Base-by-base conservation (phyloP, 2,888 invertebrate genomes). In the Lacanobia oleracea region DNA sequence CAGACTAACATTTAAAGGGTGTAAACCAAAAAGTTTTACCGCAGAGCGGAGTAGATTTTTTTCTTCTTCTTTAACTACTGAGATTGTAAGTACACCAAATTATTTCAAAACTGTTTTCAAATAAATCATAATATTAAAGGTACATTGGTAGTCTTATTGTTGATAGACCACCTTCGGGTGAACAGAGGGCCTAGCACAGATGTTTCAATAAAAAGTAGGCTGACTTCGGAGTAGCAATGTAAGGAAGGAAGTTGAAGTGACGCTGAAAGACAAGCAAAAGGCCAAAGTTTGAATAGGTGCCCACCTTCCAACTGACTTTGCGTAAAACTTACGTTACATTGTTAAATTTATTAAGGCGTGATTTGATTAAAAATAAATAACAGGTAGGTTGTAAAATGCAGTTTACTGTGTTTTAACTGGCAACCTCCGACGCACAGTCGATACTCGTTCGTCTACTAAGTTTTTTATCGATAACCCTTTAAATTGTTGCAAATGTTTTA, bases 401-500 rank as follows among this genome's bases (percentile, higher is more conserved):
- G 92, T 95, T 95, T 94, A 94, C 94, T 94, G 94, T 94, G 92
- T 91, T 90, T 90, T 89, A 91, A 89, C 88, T 86, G 88, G 88
- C 88, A 88, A 89, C 90, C 91, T 90, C 89, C 88, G 81, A 82
- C 87, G 90, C 89, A 90, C 88, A 90, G 92, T 93, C 92, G 93
- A 94, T 94, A 93, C 90, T 93, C 89, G 86, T 89, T 93, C 89
- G 86, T 89, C 91, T 93, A 92, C 92, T 91, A 91, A 88, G 90
- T 91, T 93, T 93, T 92, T 94, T 95, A 94, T 94, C 93, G 94
- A 92, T 93, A 92, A 92, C 87, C 91, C 93, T 94, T 95, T 94
- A 95, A 94, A 94, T 93, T 94, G 95, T 95, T 95, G 95, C 95
- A 85, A 95, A 94, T 94, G 91, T 94, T 95, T 95, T 95, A 94